These are phyloP conservation scores for Halcyon smyrnensis DNA, from an alignment of 2,797 vertebrate species.

Conservation along the genomic window DNA sequence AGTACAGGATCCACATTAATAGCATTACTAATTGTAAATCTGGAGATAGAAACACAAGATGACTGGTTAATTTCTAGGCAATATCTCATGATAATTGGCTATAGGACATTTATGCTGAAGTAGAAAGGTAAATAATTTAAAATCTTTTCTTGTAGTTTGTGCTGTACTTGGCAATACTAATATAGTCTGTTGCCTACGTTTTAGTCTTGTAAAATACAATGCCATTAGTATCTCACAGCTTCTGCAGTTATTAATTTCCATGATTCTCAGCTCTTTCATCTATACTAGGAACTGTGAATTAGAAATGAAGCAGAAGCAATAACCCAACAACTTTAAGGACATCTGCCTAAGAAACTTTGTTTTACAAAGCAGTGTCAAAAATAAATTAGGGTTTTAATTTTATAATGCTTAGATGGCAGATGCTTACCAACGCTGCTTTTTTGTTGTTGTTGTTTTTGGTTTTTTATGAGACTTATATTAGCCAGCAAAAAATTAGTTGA, in stretches of 20 bases:
- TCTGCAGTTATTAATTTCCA: conserved; percentile 34
- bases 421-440: background rate
- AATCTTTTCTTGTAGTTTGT: conserved; percentile 56
- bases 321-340: background rate
- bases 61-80: conserved; percentile 84
- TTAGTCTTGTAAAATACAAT: conserved; percentile 10
- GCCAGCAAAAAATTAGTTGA: background rate
- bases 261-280: background rate
- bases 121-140: conserved; percentile 86
- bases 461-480: background rate
- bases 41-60: conserved; percentile 82
- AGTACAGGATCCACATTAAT: conserved; percentile 87
- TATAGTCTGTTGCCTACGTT: background rate
- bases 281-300: conserved; percentile 14
- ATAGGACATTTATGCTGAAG: conserved; percentile 79
- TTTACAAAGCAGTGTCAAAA: background rate
- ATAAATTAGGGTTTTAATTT: background rate
- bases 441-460: no score
- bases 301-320: background rate
- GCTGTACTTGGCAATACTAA: conserved; percentile 38
- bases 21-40: conserved; percentile 87
- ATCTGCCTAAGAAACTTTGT: background rate
- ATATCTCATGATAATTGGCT: conserved; percentile 85
- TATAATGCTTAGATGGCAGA: background rate
- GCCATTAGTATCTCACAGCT: conserved; percentile 8